phyloP scores from a whole-genome alignment of 92 coral and sea anemone species.

The Zoanthus sansibaricus region DNA sequence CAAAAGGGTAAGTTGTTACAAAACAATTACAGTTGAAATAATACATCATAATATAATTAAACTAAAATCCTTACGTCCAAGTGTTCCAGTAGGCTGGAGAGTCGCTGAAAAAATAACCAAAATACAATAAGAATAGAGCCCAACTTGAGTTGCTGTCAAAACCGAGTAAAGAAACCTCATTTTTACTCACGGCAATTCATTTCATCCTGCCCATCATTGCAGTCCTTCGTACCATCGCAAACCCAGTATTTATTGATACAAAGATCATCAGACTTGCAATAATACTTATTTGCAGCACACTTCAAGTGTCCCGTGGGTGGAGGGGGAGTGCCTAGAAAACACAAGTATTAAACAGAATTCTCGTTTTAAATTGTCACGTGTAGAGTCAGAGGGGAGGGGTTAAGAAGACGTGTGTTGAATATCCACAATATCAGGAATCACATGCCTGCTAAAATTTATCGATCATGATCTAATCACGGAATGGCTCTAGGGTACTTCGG shows the following conservation, averaged over 20 bases:
- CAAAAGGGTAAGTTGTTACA: no score
- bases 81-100: slow-evolving; percentile 12
- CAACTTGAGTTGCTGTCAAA: neutral
- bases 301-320: slow-evolving; percentile 70
- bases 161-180: neutral
- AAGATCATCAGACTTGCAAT: slow-evolving; percentile 86
- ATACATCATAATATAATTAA: no score
- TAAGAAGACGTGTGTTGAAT: no score
- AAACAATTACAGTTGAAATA: no score
- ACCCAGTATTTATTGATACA: slow-evolving; percentile 88
- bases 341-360: neutral
- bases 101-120: slow-evolving; percentile 12
- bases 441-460: no score
- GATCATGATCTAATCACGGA: no score
- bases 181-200: slow-evolving; percentile 69
- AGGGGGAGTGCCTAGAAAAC: slow-evolving; percentile 58
- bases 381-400: no score
- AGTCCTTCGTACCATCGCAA: slow-evolving; percentile 88
- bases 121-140: neutral
- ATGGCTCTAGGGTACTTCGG: no score
- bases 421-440: no score
- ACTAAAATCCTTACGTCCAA: neutral
- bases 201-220: slow-evolving; percentile 95
- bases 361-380: no score
- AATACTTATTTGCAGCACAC: slow-evolving; percentile 73